A percentile compares a stretch with the other conserved stretches of the same genome.
phyloP scores from a whole-genome alignment of 2,888 invertebrate genomes.

The Trissolcus japonicus region DNA sequence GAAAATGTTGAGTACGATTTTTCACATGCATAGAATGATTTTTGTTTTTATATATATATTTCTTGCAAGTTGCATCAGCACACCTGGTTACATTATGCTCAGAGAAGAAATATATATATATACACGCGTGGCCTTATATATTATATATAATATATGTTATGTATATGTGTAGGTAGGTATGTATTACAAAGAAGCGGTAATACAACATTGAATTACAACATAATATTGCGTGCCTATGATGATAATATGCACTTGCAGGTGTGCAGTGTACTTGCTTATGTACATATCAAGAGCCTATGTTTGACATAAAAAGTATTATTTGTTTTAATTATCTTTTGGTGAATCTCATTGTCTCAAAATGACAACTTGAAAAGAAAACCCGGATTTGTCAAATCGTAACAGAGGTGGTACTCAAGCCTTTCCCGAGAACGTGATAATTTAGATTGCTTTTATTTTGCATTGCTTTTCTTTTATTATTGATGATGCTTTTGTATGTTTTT shows the following conservation, averaged over 20 bases:
- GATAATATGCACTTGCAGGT: conserved; percentile 52
- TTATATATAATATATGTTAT: conserved; percentile 38
- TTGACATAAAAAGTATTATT: conserved; percentile 49
- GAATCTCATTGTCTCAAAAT: conserved; percentile 14
- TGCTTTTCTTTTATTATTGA: not conserved
- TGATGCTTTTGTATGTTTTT: conserved; percentile 4
- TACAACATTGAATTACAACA: conserved; percentile 74
- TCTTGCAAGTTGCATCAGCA: conserved; percentile 26
- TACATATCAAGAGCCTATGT: conserved; percentile 52
- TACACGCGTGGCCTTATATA: conserved; percentile 49
- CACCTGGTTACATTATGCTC: conserved; percentile 59
- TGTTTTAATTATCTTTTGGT: conserved; percentile 10
- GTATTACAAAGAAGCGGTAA: conserved; percentile 74
- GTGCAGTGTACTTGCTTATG: conserved; percentile 50
- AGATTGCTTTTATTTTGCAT: too few relatives aligned
- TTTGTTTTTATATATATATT: conserved; percentile 42
- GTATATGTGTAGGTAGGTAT: conserved; percentile 52
- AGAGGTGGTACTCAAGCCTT: conserved; percentile 44
- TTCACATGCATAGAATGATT: conserved; percentile 36
- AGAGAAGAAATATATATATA: conserved; percentile 55
- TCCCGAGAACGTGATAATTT: not conserved
- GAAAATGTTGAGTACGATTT: conserved; percentile 17
- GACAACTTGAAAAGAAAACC: conserved; percentile 8
- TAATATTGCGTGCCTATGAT: conserved; percentile 65
- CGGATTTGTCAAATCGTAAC: conserved; percentile 25